Percentiles rank a stretch among this genome's conserved stretches.
phyloP scores from a whole-genome alignment of 2,113 vertebrate species.

The Lanius ludovicianus region DNA sequence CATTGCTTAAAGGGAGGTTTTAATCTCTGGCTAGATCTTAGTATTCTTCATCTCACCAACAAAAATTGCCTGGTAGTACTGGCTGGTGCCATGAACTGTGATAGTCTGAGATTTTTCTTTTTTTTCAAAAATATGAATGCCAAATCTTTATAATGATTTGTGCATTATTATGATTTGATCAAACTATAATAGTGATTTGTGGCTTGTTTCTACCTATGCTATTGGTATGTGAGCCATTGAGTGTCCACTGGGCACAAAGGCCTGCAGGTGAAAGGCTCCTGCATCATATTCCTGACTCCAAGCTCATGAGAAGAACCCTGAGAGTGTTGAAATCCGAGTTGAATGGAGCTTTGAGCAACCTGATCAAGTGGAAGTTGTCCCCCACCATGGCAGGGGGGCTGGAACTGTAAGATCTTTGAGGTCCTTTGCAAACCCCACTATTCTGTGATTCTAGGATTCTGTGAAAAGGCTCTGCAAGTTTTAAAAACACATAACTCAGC shows the following conservation, averaged over 20 bases:
- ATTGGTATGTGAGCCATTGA: not conserved
- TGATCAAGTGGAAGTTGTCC: not conserved
- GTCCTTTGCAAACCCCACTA: not conserved
- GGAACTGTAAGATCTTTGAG: not conserved
- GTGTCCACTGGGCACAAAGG: not conserved
- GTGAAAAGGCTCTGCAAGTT: not conserved
- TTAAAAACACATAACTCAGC: not conserved
- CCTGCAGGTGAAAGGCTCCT: not conserved
- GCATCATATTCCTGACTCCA: not conserved
- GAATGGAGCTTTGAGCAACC: not conserved
- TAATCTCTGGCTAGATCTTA: not conserved
- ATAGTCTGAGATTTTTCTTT: not conserved
- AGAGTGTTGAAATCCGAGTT: not conserved
- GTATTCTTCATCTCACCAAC: not conserved
- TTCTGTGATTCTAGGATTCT: not conserved
- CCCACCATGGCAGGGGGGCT: not conserved
- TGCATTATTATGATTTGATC: not conserved
- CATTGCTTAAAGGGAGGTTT: not conserved
- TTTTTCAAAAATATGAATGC: not conserved
- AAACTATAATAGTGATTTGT: not conserved
- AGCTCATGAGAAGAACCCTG: fast-evolving
- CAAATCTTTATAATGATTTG: not conserved
- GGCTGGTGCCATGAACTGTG: not conserved
- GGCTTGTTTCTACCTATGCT: not conserved
- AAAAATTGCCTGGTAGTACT: not conserved